Evolutionary conservation across 1,140 invertebrate genomes (phyloP).

Genomic region (Euwallacea similis): DNA sequence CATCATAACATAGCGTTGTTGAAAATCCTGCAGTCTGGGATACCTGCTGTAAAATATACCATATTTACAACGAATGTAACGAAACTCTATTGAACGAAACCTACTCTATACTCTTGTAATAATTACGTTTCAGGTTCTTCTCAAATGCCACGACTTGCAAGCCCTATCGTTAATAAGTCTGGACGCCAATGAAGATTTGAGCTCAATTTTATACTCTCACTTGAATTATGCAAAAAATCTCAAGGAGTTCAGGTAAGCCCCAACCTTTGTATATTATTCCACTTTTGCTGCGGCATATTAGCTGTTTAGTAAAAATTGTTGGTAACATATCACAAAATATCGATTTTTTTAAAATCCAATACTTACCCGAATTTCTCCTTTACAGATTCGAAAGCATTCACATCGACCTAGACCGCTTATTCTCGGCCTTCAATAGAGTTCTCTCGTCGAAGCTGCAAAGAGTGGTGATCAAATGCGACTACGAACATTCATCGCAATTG

Average conservation of each 20-base stretch:
- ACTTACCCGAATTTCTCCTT: neutral
- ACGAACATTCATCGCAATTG: constrained; percentile 25
- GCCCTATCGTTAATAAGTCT: constrained; percentile 16
- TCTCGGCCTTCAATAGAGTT: constrained; percentile 25
- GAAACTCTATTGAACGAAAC: neutral
- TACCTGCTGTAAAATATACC: no score
- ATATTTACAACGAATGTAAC: no score
- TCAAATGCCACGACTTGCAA: constrained; percentile 29
- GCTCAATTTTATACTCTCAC: constrained; percentile 30
- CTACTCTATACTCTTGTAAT: no score
- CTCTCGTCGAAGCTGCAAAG: constrained; percentile 13
- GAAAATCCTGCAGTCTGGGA: no score
- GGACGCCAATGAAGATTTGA: constrained; percentile 30
- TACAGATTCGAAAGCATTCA: constrained; percentile 34
- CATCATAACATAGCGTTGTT: no score
- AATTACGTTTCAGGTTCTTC: constrained; percentile 17
- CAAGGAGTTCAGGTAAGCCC: constrained; percentile 27
- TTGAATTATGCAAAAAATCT: constrained; percentile 27
- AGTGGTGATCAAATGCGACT: constrained; percentile 32
- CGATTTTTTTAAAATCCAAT: neutral
- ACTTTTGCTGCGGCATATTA: no score
- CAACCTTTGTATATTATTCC: neutral
- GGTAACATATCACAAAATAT: no score
- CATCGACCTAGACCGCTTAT: constrained; percentile 29
- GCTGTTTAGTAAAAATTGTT: no score